A percentile compares a stretch with the other conserved stretches of the same genome.
phyloP scores from a whole-genome alignment of 2,113 vertebrate species.

The Xiphophorus couchianus region DNA sequence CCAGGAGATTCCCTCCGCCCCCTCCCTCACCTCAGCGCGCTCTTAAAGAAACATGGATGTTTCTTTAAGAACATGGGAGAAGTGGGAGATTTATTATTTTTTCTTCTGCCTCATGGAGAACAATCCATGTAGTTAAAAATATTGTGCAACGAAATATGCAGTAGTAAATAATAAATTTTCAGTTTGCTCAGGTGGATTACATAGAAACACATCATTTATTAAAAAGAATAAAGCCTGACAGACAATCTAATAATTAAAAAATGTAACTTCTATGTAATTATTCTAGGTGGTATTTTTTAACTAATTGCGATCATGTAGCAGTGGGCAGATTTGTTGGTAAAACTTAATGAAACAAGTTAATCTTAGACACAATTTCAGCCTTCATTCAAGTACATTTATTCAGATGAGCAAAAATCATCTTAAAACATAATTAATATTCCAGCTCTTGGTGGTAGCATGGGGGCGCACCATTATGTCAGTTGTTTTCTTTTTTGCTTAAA shows the following conservation, averaged over 20 bases:
- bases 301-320: background rate
- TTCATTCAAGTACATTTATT: too few relatives aligned
- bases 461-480: too few relatives aligned
- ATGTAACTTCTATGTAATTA: background rate
- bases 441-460: too few relatives aligned
- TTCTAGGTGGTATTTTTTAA: background rate
- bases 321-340: background rate
- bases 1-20: slow-evolving; percentile 19
- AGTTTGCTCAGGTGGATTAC: too few relatives aligned
- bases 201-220: too few relatives aligned
- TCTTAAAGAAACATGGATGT: slow-evolving; percentile 63
- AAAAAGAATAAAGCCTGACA: background rate
- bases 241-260: background rate
- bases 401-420: too few relatives aligned
- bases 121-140: background rate
- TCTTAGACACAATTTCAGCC: background rate
- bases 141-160: background rate
- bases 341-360: background rate
- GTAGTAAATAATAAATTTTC: too few relatives aligned
- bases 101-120: background rate
- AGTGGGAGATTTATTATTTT: background rate
- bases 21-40: slow-evolving; percentile 10
- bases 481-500: too few relatives aligned
- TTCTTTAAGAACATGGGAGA: too few relatives aligned
- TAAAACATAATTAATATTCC: too few relatives aligned